phyloP scores from a whole-genome alignment of 2,797 vertebrate species.

The Leptoclinus maculatus region DNA sequence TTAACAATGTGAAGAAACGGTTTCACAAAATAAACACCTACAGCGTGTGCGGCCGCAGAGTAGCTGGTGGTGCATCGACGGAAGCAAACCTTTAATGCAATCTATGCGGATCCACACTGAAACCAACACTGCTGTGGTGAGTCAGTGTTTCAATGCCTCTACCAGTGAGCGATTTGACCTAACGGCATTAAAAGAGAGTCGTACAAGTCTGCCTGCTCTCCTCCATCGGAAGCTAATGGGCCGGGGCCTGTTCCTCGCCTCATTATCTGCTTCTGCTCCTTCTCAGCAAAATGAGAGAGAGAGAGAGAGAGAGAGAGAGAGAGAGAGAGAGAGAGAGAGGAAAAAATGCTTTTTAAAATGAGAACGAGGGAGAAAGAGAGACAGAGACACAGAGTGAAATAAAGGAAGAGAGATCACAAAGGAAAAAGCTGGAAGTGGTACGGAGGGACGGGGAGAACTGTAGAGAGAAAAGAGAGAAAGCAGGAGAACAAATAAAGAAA shows the following conservation, averaged over 20 bases:
- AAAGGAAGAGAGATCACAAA: neutral
- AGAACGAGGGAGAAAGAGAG: neutral
- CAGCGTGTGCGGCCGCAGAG: neutral
- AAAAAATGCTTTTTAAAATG: constrained; percentile 15
- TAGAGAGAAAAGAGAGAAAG: neutral
- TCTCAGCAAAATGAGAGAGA: constrained; percentile 53
- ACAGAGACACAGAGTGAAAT: neutral
- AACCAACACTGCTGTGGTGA: neutral
- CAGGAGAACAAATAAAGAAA: neutral
- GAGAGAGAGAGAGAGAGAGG: neutral
- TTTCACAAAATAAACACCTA: neutral
- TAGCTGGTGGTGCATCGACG: too few species aligned
- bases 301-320: neutral
- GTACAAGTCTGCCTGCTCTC: constrained; percentile 48
- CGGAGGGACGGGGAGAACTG: neutral
- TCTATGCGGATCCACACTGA: neutral
- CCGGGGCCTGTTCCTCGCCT: constrained; percentile 62
- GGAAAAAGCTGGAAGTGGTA: neutral
- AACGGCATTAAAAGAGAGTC: constrained; percentile 50
- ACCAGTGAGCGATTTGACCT: constrained; percentile 28
- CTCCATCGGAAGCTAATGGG: constrained; percentile 65
- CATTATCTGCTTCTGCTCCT: constrained; percentile 74
- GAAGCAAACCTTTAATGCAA: too few species aligned
- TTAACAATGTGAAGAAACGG: neutral
- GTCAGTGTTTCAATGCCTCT: constrained; percentile 30